Percentiles rank a stretch among this genome's conserved stretches.
Conservation (phyloP, 2,888 invertebrate genomes). For the Alloscopus bannaensis region DNA sequence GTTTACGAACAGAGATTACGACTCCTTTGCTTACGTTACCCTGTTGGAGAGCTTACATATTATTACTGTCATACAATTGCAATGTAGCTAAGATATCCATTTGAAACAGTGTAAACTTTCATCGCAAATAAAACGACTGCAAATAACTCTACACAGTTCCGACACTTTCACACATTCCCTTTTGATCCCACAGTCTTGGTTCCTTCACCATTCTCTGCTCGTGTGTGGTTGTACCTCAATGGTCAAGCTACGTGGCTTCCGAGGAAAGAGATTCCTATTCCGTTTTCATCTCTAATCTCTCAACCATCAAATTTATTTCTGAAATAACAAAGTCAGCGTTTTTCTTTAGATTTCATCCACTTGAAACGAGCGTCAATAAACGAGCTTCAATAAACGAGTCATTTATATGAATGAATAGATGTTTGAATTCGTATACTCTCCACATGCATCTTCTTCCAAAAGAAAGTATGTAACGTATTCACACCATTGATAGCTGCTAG, state of each 20-base stretch:
- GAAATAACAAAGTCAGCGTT: slow-evolving; percentile 42
- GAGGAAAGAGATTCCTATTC: slow-evolving; percentile 23
- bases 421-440: no score
- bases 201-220: no score
- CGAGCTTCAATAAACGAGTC: no score
- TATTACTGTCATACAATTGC: slow-evolving; percentile 45
- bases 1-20: slow-evolving; percentile 24
- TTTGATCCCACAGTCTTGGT: no score
- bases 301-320: slow-evolving; percentile 45
- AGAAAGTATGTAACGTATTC: no score
- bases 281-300: slow-evolving; percentile 43
- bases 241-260: not conserved
- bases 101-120: slow-evolving; percentile 39
- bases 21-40: slow-evolving; percentile 21
- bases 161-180: not conserved
- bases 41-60: slow-evolving; percentile 36
- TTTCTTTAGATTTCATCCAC: slow-evolving; percentile 44
- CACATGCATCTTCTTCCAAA: no score
- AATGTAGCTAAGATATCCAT: slow-evolving; percentile 10
- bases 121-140: slow-evolving; percentile 31
- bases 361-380: no score
- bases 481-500: no score
- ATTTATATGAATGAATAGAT: no score
- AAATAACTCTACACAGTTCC: no score
- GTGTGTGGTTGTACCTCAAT: no score